Evolutionary conservation across 2,113 vertebrate genomes (phyloP).

Genomic region (Erpornis zantholeuca): DNA sequence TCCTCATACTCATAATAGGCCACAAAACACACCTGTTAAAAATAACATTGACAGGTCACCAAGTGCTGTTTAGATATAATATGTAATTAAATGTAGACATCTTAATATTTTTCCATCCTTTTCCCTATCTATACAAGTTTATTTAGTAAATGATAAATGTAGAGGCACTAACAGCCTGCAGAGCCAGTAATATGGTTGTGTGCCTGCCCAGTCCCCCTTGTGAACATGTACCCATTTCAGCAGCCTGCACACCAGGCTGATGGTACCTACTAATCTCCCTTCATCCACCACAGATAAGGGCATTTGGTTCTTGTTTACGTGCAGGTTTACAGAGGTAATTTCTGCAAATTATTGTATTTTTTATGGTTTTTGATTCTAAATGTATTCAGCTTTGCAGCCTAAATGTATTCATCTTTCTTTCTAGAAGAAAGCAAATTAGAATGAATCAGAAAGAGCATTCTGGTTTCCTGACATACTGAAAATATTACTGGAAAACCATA

Average conservation of each 20-base stretch:
- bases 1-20: neutral
- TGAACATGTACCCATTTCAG: neutral
- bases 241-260: neutral
- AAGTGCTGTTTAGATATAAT: neutral
- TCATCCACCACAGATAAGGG: neutral
- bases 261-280: neutral
- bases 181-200: neutral
- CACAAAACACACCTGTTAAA: neutral
- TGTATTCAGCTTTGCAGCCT: neutral
- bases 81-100: neutral
- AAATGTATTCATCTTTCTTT: neutral
- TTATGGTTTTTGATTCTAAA: neutral
- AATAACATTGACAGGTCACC: neutral
- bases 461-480: neutral
- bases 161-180: neutral
- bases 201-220: neutral
- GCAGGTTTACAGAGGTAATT: neutral
- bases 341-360: neutral
- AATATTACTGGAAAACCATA: neutral
- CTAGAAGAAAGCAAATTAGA: neutral
- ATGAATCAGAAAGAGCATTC: neutral
- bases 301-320: neutral
- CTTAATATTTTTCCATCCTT: neutral
- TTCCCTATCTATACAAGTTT: neutral
- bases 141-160: neutral